A percentile compares a stretch with the other conserved stretches of the same genome.
phyloP scores from a whole-genome alignment of 2,888 invertebrate genomes.

The Melanargia galathea region DNA sequence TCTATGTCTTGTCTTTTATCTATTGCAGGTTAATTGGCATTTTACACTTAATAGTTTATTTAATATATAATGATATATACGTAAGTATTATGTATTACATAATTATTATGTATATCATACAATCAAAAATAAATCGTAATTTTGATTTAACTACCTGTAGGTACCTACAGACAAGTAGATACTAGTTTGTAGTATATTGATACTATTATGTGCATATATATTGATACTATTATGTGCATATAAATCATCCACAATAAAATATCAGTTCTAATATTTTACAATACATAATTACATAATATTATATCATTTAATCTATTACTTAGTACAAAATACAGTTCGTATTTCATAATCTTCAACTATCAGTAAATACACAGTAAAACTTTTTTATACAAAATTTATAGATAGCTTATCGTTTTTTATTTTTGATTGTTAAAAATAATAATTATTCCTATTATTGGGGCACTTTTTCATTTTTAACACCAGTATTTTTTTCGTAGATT shows the following conservation, averaged over 20 bases:
- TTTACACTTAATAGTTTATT: background rate
- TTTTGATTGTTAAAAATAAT: slow-evolving; percentile 1
- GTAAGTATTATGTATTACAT: background rate
- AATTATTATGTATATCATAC: slow-evolving; percentile 1
- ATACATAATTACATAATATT: too few relatives aligned
- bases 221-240: too few relatives aligned
- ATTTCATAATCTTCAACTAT: too few relatives aligned
- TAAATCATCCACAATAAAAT: too few relatives aligned
- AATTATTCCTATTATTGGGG: slow-evolving; percentile 4
- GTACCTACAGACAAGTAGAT: too few relatives aligned
- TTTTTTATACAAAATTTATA: too few relatives aligned
- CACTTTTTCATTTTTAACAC: slow-evolving; percentile 22
- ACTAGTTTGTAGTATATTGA: too few relatives aligned
- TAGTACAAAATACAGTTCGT: too few relatives aligned
- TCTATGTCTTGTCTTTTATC: slow-evolving; percentile 5
- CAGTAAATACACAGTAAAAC: too few relatives aligned
- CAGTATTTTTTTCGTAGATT: slow-evolving; percentile 42
- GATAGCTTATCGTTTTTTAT: background rate
- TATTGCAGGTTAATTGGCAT: slow-evolving; percentile 9
- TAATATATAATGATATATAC: background rate
- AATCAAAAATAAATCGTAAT: slow-evolving; percentile 8
- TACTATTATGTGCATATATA: too few relatives aligned
- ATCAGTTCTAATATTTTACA: too few relatives aligned
- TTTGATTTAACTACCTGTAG: background rate
- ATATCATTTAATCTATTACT: too few relatives aligned